Evolutionary conservation across 2,113 vertebrate species (phyloP).

Genomic region (Falcunculus frontatus): DNA sequence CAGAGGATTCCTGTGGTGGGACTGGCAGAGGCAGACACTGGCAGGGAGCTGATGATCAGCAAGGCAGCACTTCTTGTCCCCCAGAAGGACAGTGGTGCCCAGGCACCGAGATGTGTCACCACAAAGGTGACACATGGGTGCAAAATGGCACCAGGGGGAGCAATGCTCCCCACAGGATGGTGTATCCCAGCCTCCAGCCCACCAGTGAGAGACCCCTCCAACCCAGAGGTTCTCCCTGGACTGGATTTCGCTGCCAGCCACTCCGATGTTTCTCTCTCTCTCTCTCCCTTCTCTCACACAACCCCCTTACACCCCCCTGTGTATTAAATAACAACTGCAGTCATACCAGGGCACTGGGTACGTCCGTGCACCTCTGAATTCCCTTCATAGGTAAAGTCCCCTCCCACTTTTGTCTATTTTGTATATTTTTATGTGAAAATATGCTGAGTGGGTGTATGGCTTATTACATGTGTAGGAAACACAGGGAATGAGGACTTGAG

Average conservation of each 20-base stretch:
- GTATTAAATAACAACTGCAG: neutral
- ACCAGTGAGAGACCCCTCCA: neutral
- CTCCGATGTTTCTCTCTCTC: neutral
- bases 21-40: accelerated
- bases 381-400: neutral
- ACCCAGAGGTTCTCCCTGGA: neutral
- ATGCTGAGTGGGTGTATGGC: neutral
- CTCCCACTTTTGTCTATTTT: neutral
- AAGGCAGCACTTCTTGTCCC: neutral
- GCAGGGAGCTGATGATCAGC: neutral
- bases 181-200: neutral
- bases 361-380: neutral
- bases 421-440: neutral
- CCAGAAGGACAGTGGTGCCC: neutral
- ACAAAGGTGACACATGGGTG: neutral
- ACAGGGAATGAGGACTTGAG: neutral
- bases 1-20: neutral
- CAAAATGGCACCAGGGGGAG: neutral
- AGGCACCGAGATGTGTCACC: neutral
- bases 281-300: neutral
- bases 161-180: neutral
- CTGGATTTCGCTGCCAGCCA: neutral
- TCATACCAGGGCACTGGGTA: neutral
- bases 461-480: neutral
- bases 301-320: neutral